These are phyloP conservation scores for Anagrus nilaparvatae DNA, from an alignment of 1,140 invertebrate genomes.

Conservation along the genomic window DNA sequence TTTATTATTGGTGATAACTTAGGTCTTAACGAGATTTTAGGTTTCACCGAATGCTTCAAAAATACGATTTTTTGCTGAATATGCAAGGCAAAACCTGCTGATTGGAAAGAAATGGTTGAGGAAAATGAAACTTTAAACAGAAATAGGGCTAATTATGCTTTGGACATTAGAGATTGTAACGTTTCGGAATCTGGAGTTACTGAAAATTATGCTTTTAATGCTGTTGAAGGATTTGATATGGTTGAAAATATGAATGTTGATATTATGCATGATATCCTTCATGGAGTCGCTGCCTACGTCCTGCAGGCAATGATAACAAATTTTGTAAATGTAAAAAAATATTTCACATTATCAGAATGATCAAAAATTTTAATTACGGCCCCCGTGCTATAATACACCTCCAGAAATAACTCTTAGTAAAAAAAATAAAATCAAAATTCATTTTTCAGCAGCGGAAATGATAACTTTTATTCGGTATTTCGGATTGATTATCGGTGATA, in stretches of 20 bases:
- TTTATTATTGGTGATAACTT: conserved; percentile 14
- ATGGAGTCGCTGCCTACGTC: neutral
- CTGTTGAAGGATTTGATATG: neutral
- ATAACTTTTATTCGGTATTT: no score
- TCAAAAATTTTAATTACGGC: no score
- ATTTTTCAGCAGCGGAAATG: no score
- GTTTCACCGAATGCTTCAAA: conserved; percentile 13
- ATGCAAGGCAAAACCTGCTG: conserved; percentile 3
- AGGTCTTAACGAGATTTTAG: conserved; percentile 11
- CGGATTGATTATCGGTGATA: no score
- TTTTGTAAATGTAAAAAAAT: conserved; percentile 1
- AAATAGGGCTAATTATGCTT: neutral
- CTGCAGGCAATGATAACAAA: neutral
- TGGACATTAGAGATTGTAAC: neutral
- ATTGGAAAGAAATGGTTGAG: neutral
- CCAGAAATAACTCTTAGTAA: neutral
- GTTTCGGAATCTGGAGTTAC: neutral
- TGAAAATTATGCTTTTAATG: neutral
- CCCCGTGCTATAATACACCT: no score
- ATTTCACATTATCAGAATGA: conserved; percentile 3
- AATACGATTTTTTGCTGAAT: conserved; percentile 11
- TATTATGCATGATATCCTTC: neutral
- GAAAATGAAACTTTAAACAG: neutral
- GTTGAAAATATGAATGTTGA: neutral
- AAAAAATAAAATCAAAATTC: no score